Conservation (phyloP, 2,888 invertebrate species). For the Drosophila paracracens region DNA sequence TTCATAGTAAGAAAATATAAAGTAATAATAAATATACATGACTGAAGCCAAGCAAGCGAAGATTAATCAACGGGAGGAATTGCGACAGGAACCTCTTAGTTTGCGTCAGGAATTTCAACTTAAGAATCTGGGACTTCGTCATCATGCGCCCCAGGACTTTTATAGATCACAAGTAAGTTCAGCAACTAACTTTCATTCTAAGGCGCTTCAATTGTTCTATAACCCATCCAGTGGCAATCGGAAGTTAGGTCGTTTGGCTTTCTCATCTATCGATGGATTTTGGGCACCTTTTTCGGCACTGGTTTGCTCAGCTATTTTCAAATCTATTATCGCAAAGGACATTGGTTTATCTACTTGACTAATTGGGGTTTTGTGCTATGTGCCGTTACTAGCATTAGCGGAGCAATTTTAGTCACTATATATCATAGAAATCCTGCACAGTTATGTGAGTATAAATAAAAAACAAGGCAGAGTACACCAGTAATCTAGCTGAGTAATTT, state of each 20-base stretch:
- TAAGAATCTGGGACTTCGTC: slow-evolving; percentile 6
- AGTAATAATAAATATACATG: neutral
- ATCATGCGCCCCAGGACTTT: slow-evolving; percentile 44
- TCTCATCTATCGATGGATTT: slow-evolving; percentile 52
- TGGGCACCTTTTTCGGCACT: slow-evolving; percentile 35
- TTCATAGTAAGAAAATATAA: neutral
- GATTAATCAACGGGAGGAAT: neutral
- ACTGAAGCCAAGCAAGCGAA: slow-evolving; percentile 1
- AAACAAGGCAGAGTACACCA: neutral
- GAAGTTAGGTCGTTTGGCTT: slow-evolving; percentile 22
- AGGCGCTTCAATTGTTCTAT: too few relatives aligned
- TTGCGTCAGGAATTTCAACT: slow-evolving; percentile 32
- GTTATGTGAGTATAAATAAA: slow-evolving; percentile 35
- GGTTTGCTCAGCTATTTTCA: neutral
- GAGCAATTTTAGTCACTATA: slow-evolving; percentile 30
- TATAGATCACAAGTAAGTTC: slow-evolving; percentile 53
- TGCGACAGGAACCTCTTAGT: slow-evolving; percentile 41
- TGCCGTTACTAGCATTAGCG: slow-evolving; percentile 27
- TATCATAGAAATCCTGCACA: slow-evolving; percentile 17
- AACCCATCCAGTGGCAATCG: slow-evolving; percentile 51
- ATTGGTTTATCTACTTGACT: slow-evolving; percentile 48
- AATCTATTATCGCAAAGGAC: slow-evolving; percentile 7
- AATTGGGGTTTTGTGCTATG: slow-evolving; percentile 51
- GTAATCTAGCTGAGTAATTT: neutral
- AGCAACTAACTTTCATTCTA: neutral